These are phyloP conservation scores for Ceraclea dissimilis DNA, from an alignment of 2,888 invertebrate genomes.

Conservation along the genomic window DNA sequence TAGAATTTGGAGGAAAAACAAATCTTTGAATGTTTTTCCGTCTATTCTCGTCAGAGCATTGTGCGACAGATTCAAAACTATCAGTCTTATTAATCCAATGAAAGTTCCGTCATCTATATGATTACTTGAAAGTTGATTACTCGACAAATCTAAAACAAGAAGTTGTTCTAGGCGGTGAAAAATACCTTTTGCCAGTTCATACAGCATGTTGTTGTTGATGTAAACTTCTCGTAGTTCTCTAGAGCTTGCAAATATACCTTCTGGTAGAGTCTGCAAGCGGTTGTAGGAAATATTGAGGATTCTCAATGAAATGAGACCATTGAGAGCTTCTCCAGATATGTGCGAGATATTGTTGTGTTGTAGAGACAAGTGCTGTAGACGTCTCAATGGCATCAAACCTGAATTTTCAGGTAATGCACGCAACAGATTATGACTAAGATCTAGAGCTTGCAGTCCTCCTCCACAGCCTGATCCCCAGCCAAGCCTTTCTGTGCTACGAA, in stretches of 20 bases:
- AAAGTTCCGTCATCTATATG: constrained; percentile 81
- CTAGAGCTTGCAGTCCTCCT: constrained; percentile 66
- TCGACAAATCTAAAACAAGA: constrained; percentile 74
- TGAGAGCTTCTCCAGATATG: constrained; percentile 70
- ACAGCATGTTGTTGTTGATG: constrained; percentile 76
- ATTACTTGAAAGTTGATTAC: constrained; percentile 77
- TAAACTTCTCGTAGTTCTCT: constrained; percentile 77
- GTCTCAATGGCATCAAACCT: constrained; percentile 65
- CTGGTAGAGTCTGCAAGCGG: constrained; percentile 70
- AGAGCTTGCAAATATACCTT: constrained; percentile 72
- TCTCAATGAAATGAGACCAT: constrained; percentile 69
- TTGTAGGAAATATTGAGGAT: constrained; percentile 84
- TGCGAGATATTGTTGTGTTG: constrained; percentile 78
- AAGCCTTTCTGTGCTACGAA: constrained; percentile 68
- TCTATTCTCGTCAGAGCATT: constrained; percentile 81
- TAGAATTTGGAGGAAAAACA: constrained; percentile 78
- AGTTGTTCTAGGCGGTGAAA: constrained; percentile 80
- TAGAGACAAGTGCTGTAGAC: constrained; percentile 70
- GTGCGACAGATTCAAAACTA: constrained; percentile 77
- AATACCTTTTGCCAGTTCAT: constrained; percentile 72
- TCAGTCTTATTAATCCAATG: constrained; percentile 73
- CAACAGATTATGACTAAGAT: constrained; percentile 75
- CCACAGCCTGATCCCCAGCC: constrained; percentile 58
- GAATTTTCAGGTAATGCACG: constrained; percentile 64
- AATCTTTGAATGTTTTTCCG: constrained; percentile 76